A percentile compares a stretch with the other conserved stretches of the same genome.
Evolutionary conservation across 2,797 vertebrate species (phyloP).

Genomic region (Phrynocephalus guinanensis): DNA sequence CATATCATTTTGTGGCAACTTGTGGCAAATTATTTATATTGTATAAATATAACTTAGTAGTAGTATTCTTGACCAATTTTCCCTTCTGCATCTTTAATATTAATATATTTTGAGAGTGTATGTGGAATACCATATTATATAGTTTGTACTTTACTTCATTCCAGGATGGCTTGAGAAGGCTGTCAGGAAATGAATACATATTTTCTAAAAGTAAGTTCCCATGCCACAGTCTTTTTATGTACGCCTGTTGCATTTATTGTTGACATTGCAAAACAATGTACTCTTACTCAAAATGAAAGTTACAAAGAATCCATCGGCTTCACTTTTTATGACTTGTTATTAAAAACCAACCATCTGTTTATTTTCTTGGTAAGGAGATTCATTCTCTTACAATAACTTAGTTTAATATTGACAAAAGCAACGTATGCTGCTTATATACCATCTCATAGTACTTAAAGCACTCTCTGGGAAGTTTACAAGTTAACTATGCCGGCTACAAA

Average conservation of each 20-base stretch:
- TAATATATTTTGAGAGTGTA: neutral
- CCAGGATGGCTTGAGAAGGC: constrained; percentile 82
- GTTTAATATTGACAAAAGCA: neutral
- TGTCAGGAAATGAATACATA: constrained; percentile 82
- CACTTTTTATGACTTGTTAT: constrained; percentile 6
- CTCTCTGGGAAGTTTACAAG: no score
- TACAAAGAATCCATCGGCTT: neutral
- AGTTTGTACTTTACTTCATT: constrained; percentile 62
- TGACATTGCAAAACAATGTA: neutral
- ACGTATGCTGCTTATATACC: neutral
- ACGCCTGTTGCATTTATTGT: neutral
- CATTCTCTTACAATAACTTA: neutral
- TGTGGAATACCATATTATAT: neutral
- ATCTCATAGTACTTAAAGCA: neutral
- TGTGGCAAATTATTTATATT: neutral
- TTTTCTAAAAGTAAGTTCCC: constrained; percentile 84
- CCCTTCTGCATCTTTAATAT: neutral
- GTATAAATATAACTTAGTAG: neutral
- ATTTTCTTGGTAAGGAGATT: neutral
- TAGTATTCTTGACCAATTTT: neutral
- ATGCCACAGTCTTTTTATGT: neutral
- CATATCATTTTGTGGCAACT: neutral
- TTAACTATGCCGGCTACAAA: no score
- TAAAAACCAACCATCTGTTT: neutral
- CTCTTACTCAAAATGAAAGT: neutral